Conservation (phyloP, 2,888 invertebrate genomes). For the Melipona bicolor region DNA sequence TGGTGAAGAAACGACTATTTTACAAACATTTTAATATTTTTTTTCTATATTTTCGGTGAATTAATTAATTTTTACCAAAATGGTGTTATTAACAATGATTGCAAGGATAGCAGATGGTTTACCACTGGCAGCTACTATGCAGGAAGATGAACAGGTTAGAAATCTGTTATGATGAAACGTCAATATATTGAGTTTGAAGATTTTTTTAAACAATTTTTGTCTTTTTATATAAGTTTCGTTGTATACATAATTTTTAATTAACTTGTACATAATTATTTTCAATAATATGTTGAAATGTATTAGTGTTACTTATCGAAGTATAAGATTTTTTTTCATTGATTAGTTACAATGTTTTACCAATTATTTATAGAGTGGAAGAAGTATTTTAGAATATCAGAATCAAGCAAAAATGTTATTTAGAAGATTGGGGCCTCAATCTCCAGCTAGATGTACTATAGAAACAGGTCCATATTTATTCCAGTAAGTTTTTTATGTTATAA, state of each 20-base stretch:
- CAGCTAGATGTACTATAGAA: constrained; percentile 97
- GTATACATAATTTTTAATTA: neutral
- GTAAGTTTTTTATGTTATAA: constrained; percentile 87
- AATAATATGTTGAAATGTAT: neutral
- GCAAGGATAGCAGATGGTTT: constrained; percentile 97
- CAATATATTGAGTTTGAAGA: constrained; percentile 41
- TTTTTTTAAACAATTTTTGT: neutral
- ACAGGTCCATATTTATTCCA: constrained; percentile 98
- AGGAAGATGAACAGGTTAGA: constrained; percentile 98
- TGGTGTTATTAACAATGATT: constrained; percentile 99
- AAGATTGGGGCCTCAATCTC: constrained; percentile 96
- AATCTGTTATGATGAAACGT: constrained; percentile 70
- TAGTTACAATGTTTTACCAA: constrained; percentile 74
- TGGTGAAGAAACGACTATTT: constrained; percentile 51
- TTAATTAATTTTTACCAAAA: constrained; percentile 84
- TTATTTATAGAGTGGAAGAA: constrained; percentile 92
- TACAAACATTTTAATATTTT: constrained; percentile 19
- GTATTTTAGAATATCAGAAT: constrained; percentile 98
- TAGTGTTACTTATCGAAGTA: neutral
- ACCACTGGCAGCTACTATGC: constrained; percentile 98
- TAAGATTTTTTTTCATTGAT: neutral
- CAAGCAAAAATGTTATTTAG: constrained; percentile 99
- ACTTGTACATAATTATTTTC: neutral
- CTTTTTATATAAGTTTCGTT: neutral
- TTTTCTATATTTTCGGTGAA: constrained; percentile 31